These are phyloP conservation scores for Misgurnus mizolepis DNA, from an alignment of 2,113 vertebrate species.

Conservation along the genomic window DNA sequence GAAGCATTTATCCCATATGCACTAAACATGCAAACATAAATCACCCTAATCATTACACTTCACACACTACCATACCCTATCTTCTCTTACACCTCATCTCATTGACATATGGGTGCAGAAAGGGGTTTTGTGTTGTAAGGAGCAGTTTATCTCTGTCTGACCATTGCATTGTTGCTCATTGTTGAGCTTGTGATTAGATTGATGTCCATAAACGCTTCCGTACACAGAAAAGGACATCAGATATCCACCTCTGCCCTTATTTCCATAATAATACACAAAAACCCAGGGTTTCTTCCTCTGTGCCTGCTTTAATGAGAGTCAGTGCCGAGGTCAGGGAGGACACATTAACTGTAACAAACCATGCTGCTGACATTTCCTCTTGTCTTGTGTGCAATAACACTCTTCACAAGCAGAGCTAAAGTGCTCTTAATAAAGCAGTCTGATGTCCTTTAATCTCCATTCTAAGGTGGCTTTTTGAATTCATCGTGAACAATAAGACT, in stretches of 20 bases:
- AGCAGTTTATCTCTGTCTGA: conserved; percentile 21
- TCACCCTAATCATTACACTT: background rate
- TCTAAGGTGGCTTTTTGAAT: conserved; percentile 1
- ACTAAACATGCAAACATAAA: background rate
- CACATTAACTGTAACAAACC: conserved; percentile 22
- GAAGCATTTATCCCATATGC: too few species aligned
- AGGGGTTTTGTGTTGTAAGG: background rate
- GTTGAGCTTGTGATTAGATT: conserved; percentile 26
- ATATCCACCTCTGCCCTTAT: conserved; percentile 24
- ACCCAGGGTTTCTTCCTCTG: conserved; percentile 1
- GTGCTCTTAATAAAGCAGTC: background rate
- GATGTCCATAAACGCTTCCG: conserved; percentile 11
- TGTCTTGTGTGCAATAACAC: conserved; percentile 9
- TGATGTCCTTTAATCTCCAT: background rate
- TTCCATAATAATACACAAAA: conserved; percentile 31
- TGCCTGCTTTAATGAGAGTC: conserved; percentile 29
- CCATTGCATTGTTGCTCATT: conserved; percentile 5
- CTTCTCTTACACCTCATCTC: background rate
- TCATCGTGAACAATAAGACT: background rate
- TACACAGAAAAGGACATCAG: conserved; percentile 34
- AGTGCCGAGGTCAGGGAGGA: conserved; percentile 19
- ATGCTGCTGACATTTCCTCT: conserved; percentile 7
- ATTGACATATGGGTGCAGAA: background rate
- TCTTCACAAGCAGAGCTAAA: conserved; percentile 7
- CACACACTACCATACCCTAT: background rate